Conservation (phyloP, 2,797 vertebrate species). For the Spheniscus humboldti region DNA sequence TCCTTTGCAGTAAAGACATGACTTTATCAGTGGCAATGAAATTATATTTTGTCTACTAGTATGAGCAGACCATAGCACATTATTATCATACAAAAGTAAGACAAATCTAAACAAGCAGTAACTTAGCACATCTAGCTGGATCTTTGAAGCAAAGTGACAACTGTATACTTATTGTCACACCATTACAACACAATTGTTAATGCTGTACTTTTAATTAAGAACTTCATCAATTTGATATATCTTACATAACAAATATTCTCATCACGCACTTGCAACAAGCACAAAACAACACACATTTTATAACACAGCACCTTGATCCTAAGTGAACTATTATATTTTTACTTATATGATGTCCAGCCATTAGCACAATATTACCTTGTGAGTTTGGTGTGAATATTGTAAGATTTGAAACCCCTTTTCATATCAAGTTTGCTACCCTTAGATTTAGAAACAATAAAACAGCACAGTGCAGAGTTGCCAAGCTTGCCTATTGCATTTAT, state of each 20-base stretch:
- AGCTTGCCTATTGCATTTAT: not conserved
- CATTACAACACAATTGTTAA: not conserved
- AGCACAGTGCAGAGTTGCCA: not conserved
- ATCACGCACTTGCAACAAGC: not conserved
- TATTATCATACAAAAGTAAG: not conserved
- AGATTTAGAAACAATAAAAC: not conserved
- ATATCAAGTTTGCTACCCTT: not conserved
- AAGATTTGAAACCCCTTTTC: not conserved
- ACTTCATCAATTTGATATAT: not conserved
- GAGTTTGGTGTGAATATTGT: not conserved
- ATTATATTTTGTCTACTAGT: not conserved
- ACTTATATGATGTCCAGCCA: not conserved
- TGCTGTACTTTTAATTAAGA: not conserved
- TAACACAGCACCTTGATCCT: not conserved
- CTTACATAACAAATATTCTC: not conserved
- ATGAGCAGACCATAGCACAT: not conserved
- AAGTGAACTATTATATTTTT: not conserved
- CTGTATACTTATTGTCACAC: not conserved
- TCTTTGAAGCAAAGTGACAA: not conserved
- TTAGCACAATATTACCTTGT: not conserved
- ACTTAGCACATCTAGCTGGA: not conserved
- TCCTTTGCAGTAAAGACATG: not conserved
- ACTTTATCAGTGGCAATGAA: not conserved
- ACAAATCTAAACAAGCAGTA: not conserved
- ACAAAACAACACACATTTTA: not conserved